These are phyloP conservation scores for Nymphalis urticae DNA, from an alignment of 2,888 invertebrate genomes.

Conservation along the genomic window DNA sequence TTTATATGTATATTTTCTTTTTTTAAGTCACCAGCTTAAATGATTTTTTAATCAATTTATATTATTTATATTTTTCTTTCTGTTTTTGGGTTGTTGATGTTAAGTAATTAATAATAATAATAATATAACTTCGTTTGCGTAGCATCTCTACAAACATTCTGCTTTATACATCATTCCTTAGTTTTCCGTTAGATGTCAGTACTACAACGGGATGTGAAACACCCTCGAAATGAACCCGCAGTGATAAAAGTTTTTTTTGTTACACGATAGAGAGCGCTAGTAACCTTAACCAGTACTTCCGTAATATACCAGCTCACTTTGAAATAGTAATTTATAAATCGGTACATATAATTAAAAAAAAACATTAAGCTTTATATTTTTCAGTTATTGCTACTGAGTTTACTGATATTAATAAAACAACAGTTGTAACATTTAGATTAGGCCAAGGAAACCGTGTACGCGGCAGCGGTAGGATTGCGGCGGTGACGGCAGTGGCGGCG, in stretches of 20 bases:
- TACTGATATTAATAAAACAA: not conserved
- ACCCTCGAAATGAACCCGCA: conserved; percentile 46
- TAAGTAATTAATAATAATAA: too few relatives aligned
- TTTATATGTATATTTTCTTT: too few relatives aligned
- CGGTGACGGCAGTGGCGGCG: conserved; percentile 63
- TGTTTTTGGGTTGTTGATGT: too few relatives aligned
- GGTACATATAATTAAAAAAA: too few relatives aligned
- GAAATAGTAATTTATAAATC: too few relatives aligned
- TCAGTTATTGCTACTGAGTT: not conserved
- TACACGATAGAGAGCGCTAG: conserved; percentile 68
- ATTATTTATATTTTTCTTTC: too few relatives aligned
- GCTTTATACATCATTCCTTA: conserved; percentile 45
- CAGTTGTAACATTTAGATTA: conserved; percentile 10
- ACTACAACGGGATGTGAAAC: conserved; percentile 39
- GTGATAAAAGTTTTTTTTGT: conserved; percentile 48
- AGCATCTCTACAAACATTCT: not conserved
- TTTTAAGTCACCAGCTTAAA: too few relatives aligned
- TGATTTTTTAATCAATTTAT: too few relatives aligned
- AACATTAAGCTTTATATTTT: too few relatives aligned
- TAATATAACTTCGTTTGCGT: not conserved
- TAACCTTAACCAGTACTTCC: not conserved
- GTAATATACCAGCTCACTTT: too few relatives aligned
- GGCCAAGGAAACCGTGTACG: conserved; percentile 11
- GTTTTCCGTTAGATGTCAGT: conserved; percentile 73
- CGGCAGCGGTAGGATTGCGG: conserved; percentile 32